Base-by-base conservation (phyloP, 2,888 invertebrate species). In the Epistrophe eligans region DNA sequence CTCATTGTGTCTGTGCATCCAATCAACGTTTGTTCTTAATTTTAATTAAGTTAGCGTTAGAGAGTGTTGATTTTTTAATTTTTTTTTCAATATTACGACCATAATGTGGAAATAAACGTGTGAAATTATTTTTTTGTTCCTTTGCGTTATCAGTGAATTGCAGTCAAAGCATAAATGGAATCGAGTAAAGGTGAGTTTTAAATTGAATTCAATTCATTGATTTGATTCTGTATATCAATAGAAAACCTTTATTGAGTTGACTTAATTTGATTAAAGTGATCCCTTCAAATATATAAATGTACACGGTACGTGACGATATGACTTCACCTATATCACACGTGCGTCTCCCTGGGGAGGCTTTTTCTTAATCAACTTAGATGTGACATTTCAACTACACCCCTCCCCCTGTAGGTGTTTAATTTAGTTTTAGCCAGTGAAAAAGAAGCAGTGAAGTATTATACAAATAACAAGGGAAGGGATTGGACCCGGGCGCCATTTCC, bases 301-400 rank as follows among this genome's bases (percentile, higher is more conserved):
- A 55, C 28, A 35, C 35, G 35, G 4, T 55, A 32, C 24, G 50
- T 80, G 72, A 72, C 19, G 45, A 73, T 74, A 79, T 79, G 67
- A 79, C 72, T 83, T 72, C 67, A 83, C 38, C 28, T 19, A 38
- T 72, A 38, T 24, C 24, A 43, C 80, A 60, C 80, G 40, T 70
- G 28, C 15, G 10, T 24, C 50, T 52, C 32, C 67, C n/a, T 19
- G 11, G 40, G 28, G 40, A 40, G 24, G 4, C 9, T 38, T 55
- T 55, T 55, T 55, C n/a, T 80, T 80, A 77, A 77, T 85, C 72
- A 73, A 70, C 48, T 77, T 84, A 72, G 62, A 81, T 81, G 62
- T 60, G 55, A 77, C 55, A 48, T 45, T 62, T 50, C 48, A 17
- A 43, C 17, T 7, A 17, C 19, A 17, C 48, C 55, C 40, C 28